phyloP scores from a whole-genome alignment of 1,140 invertebrate genomes.

The Diachasmimorpha longicaudata region DNA sequence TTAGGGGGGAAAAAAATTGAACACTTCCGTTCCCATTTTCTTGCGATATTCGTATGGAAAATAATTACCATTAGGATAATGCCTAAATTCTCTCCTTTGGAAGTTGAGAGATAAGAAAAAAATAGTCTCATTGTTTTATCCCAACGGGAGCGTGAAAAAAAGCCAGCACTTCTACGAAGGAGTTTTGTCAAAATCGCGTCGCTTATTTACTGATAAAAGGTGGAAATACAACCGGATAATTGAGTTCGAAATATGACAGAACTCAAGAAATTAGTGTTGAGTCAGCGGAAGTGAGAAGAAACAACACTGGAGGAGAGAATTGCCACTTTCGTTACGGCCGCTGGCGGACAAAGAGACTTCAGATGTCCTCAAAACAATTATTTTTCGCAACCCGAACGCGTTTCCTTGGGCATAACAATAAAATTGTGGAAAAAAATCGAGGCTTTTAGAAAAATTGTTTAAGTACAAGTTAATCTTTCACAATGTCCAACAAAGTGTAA shows the following conservation, averaged over 20 bases:
- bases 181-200: not conserved
- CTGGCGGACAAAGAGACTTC: not conserved
- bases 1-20: not conserved
- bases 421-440: not conserved
- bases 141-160: not conserved
- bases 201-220: too few relatives aligned
- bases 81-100: not conserved
- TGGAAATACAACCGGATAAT: not conserved
- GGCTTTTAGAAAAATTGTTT: not conserved
- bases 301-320: not conserved
- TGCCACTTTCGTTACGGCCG: not conserved
- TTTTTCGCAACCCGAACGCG: not conserved
- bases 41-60: not conserved
- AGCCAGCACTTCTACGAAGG: not conserved
- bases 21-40: not conserved
- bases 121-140: not conserved
- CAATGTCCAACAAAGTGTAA: not conserved
- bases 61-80: not conserved
- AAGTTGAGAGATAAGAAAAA: not conserved
- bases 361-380: not conserved
- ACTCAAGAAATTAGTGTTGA: not conserved
- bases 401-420: not conserved
- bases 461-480: not conserved
- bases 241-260: not conserved
- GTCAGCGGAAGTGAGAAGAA: not conserved